A percentile compares a stretch with the other conserved stretches of the same genome.
These are phyloP conservation scores for Drosophila incognita DNA, from an alignment of 2,888 invertebrate genomes.

Conservation along the genomic window DNA sequence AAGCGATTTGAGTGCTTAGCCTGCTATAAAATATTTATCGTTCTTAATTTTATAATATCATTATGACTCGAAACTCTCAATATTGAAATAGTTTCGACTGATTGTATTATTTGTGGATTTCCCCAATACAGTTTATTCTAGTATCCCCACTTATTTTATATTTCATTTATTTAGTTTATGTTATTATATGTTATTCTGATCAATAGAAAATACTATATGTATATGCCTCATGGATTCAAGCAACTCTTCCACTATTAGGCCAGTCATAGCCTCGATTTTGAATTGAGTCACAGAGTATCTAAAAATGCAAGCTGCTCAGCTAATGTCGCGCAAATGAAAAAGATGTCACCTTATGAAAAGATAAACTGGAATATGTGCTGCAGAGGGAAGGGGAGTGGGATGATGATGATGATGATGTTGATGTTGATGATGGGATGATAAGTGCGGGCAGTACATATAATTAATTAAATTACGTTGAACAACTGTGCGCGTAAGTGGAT, in stretches of 20 bases:
- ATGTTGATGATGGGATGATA: slow-evolving; percentile 21
- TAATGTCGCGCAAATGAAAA: slow-evolving; percentile 52
- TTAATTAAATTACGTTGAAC: slow-evolving; percentile 71
- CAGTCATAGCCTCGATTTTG: background rate
- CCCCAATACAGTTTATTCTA: accelerated
- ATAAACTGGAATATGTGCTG: slow-evolving; percentile 23
- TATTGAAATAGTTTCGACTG: too few species aligned
- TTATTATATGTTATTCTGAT: too few species aligned
- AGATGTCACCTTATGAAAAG: slow-evolving; percentile 43
- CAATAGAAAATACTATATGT: too few species aligned
- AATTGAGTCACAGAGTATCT: background rate
- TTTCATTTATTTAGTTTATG: too few species aligned
- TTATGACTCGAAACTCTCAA: too few species aligned
- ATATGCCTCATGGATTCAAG: too few species aligned
- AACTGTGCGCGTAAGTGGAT: slow-evolving; percentile 51
- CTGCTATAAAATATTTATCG: too few species aligned
- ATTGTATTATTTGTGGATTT: too few species aligned
- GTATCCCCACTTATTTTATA: too few species aligned
- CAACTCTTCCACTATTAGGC: background rate
- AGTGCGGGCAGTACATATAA: slow-evolving; percentile 47
- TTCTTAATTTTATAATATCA: too few species aligned
- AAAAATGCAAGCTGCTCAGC: slow-evolving; percentile 28
- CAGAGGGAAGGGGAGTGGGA: background rate
- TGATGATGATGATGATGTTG: background rate
- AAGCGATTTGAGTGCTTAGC: too few species aligned